A percentile compares a stretch with the other conserved stretches of the same genome.
phyloP scores from a whole-genome alignment of 2,888 invertebrate genomes.

The Eulithis prunata region DNA sequence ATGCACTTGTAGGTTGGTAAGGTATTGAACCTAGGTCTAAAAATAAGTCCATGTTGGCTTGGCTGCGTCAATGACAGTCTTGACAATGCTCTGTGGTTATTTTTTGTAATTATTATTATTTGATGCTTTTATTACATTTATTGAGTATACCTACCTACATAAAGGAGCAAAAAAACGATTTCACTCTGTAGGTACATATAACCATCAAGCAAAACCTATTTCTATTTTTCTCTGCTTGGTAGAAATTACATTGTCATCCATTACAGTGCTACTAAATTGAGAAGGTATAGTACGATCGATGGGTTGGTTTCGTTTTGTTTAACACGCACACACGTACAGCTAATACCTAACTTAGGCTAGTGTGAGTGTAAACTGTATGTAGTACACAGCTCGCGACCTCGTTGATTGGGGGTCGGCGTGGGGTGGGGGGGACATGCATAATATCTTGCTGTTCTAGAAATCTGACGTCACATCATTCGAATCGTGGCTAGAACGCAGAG shows the following conservation, averaged over 20 bases:
- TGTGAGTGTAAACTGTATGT: conserved; percentile 70
- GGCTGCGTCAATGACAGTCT: too few relatives aligned
- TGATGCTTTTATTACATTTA: too few relatives aligned
- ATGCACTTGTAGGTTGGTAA: too few relatives aligned
- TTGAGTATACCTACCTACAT: too few relatives aligned
- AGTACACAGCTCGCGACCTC: conserved; percentile 71
- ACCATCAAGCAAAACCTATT: background rate
- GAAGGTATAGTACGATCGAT: conserved; percentile 44
- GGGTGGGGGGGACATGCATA: conserved; percentile 47
- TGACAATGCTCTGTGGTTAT: too few relatives aligned
- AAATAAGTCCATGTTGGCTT: too few relatives aligned
- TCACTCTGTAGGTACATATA: too few relatives aligned
- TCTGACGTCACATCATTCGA: conserved; percentile 82
- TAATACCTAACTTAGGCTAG: conserved; percentile 52
- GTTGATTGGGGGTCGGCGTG: conserved; percentile 62
- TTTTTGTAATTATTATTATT: too few relatives aligned
- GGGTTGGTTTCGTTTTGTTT: conserved; percentile 13
- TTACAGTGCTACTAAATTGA: conserved; percentile 55
- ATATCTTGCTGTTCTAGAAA: conserved; percentile 78
- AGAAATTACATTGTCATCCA: conserved; percentile 30
- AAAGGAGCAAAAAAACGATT: too few relatives aligned
- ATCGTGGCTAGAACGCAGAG: conserved; percentile 69
- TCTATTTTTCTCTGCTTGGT: background rate
- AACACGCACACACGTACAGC: conserved; percentile 33
- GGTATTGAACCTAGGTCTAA: too few relatives aligned